Base-by-base conservation (phyloP, 2,888 invertebrate species). In the Apamea monoglypha region DNA sequence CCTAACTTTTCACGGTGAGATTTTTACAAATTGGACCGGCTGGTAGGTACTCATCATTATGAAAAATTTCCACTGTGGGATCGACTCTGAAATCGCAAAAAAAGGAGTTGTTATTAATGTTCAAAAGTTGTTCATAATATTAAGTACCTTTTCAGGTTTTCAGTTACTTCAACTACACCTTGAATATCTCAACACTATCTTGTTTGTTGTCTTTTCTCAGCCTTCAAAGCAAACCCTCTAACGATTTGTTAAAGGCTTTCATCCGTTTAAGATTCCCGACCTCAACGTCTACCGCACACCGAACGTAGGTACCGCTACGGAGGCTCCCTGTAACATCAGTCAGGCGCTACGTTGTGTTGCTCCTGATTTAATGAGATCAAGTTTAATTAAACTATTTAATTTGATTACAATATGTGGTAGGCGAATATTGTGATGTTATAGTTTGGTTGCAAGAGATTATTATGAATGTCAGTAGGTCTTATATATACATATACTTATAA, bases 331-430 rank as follows among this genome's bases (percentile, higher is more conserved):
- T 83, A 36, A 36, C 53, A 77, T 69, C 47, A 83, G 56, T 83
- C 83, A 83, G 16, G 44, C 29, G 29, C 47, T 21, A 44, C 53
- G 14, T 21, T 16, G 21, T 67, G 53, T 63, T 16, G 68, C 68
- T 61, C 29, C n/a, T 40, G 77, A 64, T 83, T 77, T 77, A 69
- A 81, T 83, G 68, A 83, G 83, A 81, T 81, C 68, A 83, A 47
- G 83, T 83, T 81, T 81, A 69, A 81, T 77, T 69, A 83, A 68
- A 83, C 25, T 74, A n/a, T 74, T 50, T 61, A 50, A 53, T 59
- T 80, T 53, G 21, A 75, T 74, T 82, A 80, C n/a, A 68, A 32
- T 1, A 2, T 74, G 32, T 61, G 50, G n/a, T 53, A n/a, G 16
- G 8, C 25, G n/a, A 36, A n/a, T 73, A 56, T 36, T 56, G 18